phyloP scores from a whole-genome alignment of 2,888 invertebrate species.

The Amblyjoppa fuscipennis region DNA sequence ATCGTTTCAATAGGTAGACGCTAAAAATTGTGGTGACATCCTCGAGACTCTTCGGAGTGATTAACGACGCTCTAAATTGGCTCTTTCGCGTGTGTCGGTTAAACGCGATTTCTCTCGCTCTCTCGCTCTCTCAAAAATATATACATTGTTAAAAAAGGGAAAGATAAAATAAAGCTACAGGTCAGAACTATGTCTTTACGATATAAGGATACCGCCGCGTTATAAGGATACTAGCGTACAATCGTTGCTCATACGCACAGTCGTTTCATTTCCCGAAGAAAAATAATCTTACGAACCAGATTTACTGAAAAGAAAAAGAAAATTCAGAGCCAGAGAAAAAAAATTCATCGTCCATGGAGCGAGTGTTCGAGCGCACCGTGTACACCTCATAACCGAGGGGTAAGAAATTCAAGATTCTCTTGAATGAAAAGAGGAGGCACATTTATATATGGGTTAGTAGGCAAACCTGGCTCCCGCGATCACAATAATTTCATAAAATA shows the following conservation, averaged over 20 bases:
- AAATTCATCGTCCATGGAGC: background rate
- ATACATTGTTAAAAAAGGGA: slow-evolving; percentile 13
- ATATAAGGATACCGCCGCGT: background rate
- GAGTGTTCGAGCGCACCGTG: background rate
- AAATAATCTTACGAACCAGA: background rate
- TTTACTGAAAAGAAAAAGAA: background rate
- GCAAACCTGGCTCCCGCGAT: too few relatives aligned
- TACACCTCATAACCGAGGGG: background rate
- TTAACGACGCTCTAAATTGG: slow-evolving; percentile 58
- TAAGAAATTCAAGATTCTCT: slow-evolving; percentile 2
- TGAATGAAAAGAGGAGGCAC: background rate
- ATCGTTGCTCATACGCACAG: background rate
- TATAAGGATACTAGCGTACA: background rate
- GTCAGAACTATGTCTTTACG: slow-evolving; percentile 6
- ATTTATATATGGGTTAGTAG: too few relatives aligned
- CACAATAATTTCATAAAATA: too few relatives aligned
- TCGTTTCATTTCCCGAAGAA: background rate
- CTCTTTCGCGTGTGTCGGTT: slow-evolving; percentile 28
- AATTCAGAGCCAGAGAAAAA: background rate
- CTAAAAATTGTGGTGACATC: slow-evolving; percentile 57
- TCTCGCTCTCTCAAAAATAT: slow-evolving; percentile 28
- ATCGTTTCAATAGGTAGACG: slow-evolving; percentile 19
- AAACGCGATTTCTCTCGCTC: slow-evolving; percentile 40
- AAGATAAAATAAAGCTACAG: slow-evolving; percentile 19
- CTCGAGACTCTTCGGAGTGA: slow-evolving; percentile 51